Percentiles rank a stretch among this genome's conserved stretches.
phyloP scores from a whole-genome alignment of 1,140 invertebrate species.

The Atta colombica region DNA sequence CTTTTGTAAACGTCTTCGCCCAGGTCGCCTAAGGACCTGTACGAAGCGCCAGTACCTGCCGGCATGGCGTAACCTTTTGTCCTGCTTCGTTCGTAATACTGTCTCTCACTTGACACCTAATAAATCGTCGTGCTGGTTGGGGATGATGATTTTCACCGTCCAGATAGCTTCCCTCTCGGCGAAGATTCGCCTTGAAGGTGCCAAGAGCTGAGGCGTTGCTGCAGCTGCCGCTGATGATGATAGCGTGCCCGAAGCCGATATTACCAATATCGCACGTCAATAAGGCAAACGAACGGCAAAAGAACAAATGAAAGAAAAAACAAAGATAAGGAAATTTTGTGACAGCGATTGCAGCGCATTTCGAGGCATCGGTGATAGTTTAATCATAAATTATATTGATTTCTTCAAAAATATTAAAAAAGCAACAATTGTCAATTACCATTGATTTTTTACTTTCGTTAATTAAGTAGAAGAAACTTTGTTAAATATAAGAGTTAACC shows the following conservation, averaged over 20 bases:
- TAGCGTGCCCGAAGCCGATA: constrained; percentile 80
- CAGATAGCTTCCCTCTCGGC: constrained; percentile 55
- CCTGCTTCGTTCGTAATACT: constrained; percentile 69
- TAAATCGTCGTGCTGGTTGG: constrained; percentile 41
- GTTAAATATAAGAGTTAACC: neutral
- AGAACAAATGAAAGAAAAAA: constrained; percentile 78
- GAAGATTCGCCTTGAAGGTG: constrained; percentile 33
- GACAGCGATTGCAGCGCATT: constrained; percentile 40
- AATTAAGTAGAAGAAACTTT: neutral
- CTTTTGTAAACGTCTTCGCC: constrained; percentile 89
- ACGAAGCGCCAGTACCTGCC: constrained; percentile 88
- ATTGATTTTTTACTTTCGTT: neutral
- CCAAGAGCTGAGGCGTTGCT: constrained; percentile 55
- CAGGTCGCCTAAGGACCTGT: constrained; percentile 88
- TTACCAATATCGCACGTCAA: constrained; percentile 83
- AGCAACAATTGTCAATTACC: neutral
- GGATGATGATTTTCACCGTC: constrained; percentile 65
- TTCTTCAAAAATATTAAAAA: neutral
- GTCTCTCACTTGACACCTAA: constrained; percentile 38
- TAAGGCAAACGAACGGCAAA: constrained; percentile 83
- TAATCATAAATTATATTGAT: neutral
- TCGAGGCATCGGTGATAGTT: constrained; percentile 61
- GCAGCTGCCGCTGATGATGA: constrained; percentile 56
- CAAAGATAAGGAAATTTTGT: constrained; percentile 66
- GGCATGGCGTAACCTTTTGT: constrained; percentile 85